Evolutionary conservation across 2,888 invertebrate species (phyloP), one percentile per base, ranked within the genome.

Genomic region (Metopia argyrocephala): DNA sequence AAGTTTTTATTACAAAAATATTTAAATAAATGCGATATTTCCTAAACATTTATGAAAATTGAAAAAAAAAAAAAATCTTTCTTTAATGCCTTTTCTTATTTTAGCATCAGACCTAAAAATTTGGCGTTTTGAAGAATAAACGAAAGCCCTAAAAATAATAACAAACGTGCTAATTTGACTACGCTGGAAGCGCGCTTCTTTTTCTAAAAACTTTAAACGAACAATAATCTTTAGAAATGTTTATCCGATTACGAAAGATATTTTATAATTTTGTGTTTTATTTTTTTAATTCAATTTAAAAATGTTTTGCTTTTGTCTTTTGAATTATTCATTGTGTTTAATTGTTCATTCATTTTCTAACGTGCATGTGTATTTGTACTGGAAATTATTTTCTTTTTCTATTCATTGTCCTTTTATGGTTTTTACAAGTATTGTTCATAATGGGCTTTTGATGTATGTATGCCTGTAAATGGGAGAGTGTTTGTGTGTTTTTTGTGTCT

Each of bases 251-350:
- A 52, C 20, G 3, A 15, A n/a, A 61, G 45, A 52, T 20, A 25
- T 38, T 68, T 46, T 5, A 56, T 27, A 52, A 18, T 25, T 20
- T 20, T 57, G 52, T 59, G 23, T 0, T 15, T 68, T 7, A 54
- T 15, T 61, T 27, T 59, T 27, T 38, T 5, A 52, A 45, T 45
- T 61, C 62, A 48, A 5, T 50, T 57, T 48, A 38, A 48, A 1
- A n/a, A 4, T 62, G 12, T 23, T 20, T 18, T 52, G 4, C 48
- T 64, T 45, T 45, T 45, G 28, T 38, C 54, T 65, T 70, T 66
- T 78, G 54, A 61, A 78, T 78, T 61, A 78, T 71, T 66, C 61
- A 78, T 78, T 71, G 20, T 65, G 59, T 27, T 65, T 71, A 71
- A 76, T 76, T 76, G 70, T 70, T 64, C 38, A 38, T 62, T 38